Percentiles rank a stretch among this genome's conserved stretches.
Conservation (phyloP, 1,140 invertebrate species). For the Trichonephila clavata region DNA sequence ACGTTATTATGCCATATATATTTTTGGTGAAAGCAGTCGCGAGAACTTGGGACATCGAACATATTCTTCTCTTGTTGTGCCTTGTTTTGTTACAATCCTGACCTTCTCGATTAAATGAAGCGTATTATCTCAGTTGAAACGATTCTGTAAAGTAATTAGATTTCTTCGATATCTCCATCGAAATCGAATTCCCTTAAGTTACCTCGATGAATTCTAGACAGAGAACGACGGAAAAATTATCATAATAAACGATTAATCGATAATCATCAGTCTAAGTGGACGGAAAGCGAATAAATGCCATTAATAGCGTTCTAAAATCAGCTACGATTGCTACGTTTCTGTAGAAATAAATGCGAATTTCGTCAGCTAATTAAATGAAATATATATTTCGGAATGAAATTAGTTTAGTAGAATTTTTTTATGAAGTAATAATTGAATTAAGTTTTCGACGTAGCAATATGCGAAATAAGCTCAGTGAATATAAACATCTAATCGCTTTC, state of each 20-base stretch:
- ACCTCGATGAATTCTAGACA: background rate
- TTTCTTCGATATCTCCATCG: constrained; percentile 50
- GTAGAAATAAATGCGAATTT: constrained; percentile 12
- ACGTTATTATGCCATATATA: background rate
- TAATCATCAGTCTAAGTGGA: constrained; percentile 55
- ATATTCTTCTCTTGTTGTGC: constrained; percentile 21
- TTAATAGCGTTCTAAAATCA: constrained; percentile 53
- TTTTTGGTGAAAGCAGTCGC: background rate
- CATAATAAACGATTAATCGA: constrained; percentile 65
- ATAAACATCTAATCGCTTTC: constrained; percentile 2
- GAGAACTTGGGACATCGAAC: background rate
- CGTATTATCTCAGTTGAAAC: constrained; percentile 38
- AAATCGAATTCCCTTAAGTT: constrained; percentile 53
- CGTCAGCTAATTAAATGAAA: constrained; percentile 2
- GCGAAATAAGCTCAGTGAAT: background rate
- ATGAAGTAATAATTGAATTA: background rate
- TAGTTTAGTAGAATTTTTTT: background rate
- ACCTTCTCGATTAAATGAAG: constrained; percentile 47
- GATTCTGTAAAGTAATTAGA: constrained; percentile 55
- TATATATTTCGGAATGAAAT: background rate
- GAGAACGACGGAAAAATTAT: background rate
- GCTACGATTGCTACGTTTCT: background rate
- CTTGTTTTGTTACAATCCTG: constrained; percentile 61
- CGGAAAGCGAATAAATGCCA: constrained; percentile 40
- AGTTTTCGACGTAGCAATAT: background rate